Evolutionary conservation across 2,797 vertebrate species (phyloP).

Genomic region (Anomalospiza imberbis): DNA sequence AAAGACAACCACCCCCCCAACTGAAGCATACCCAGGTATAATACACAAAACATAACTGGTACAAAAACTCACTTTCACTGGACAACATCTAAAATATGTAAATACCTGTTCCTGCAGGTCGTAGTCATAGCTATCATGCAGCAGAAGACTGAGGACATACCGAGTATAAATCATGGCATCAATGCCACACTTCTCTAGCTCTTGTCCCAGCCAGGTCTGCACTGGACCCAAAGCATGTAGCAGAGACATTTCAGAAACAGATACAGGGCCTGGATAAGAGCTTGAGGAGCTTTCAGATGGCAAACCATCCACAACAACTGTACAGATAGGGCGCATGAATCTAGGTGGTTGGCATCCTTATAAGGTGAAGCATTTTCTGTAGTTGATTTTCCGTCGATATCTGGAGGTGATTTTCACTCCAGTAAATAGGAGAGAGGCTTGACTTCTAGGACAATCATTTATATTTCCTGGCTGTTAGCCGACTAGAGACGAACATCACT

Average conservation of each 20-base stretch:
- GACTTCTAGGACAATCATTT: slow-evolving; percentile 88
- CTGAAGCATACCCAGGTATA: not conserved
- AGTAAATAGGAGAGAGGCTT: slow-evolving; percentile 79
- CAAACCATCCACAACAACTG: slow-evolving; percentile 87
- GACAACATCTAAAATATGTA: slow-evolving; percentile 46
- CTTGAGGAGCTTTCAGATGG: slow-evolving; percentile 89
- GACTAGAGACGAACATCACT: slow-evolving; percentile 81
- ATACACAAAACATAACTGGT: slow-evolving; percentile 57
- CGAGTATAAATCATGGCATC: slow-evolving; percentile 99
- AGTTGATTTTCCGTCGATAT: slow-evolving; percentile 74
- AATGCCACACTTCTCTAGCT: slow-evolving; percentile 99
- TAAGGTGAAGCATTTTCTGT: slow-evolving; percentile 82
- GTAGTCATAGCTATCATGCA: slow-evolving; percentile 98
- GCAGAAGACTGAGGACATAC: slow-evolving; percentile 97
- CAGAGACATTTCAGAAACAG: slow-evolving; percentile 95
- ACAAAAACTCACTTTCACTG: slow-evolving; percentile 40
- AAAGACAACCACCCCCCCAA: not conserved
- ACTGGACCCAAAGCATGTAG: slow-evolving; percentile 97
- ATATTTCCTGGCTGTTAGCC: slow-evolving; percentile 82
- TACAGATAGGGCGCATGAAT: slow-evolving; percentile 92
- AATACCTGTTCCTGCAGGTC: slow-evolving; percentile 98
- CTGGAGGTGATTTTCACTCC: slow-evolving; percentile 86
- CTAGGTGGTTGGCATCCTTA: slow-evolving; percentile 91
- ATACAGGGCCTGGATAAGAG: slow-evolving; percentile 84
- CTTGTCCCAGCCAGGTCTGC: slow-evolving; percentile 99